These are phyloP conservation scores for Campoletis sonorensis DNA, from an alignment of 1,140 invertebrate species.

Conservation along the genomic window DNA sequence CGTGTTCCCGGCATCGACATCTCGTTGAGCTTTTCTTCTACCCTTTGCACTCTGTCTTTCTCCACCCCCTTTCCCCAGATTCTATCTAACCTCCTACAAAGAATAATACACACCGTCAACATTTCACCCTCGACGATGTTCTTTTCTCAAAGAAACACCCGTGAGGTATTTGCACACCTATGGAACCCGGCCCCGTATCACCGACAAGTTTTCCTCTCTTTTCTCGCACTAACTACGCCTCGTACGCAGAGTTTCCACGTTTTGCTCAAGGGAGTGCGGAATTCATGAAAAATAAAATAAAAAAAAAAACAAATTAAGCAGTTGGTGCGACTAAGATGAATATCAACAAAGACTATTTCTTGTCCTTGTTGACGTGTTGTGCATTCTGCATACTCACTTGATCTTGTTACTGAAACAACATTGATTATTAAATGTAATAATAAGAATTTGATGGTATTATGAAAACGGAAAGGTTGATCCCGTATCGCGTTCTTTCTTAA, in stretches of 20 bases:
- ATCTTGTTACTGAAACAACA: too few relatives aligned
- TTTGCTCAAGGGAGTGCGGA: background rate
- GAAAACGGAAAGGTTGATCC: too few relatives aligned
- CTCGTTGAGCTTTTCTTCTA: slow-evolving; percentile 15
- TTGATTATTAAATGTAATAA: too few relatives aligned
- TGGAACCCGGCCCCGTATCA: background rate
- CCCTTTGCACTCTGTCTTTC: background rate
- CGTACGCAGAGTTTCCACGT: background rate
- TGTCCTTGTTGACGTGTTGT: too few relatives aligned
- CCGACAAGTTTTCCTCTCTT: background rate
- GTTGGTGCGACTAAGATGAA: background rate
- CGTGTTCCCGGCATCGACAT: background rate
- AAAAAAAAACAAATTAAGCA: background rate
- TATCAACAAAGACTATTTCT: too few relatives aligned
- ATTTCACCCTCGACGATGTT: slow-evolving; percentile 19
- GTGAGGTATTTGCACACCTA: slow-evolving; percentile 37
- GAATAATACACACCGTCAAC: slow-evolving; percentile 17
- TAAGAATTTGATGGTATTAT: too few relatives aligned
- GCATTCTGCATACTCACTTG: too few relatives aligned
- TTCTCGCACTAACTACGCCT: background rate
- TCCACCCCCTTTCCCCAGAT: background rate
- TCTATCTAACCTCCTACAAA: background rate
- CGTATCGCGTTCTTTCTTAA: background rate
- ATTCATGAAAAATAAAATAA: background rate
- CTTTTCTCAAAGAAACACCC: slow-evolving; percentile 30